Base-by-base conservation (phyloP, 2,113 vertebrate genomes). In the Anolis sagrei region DNA sequence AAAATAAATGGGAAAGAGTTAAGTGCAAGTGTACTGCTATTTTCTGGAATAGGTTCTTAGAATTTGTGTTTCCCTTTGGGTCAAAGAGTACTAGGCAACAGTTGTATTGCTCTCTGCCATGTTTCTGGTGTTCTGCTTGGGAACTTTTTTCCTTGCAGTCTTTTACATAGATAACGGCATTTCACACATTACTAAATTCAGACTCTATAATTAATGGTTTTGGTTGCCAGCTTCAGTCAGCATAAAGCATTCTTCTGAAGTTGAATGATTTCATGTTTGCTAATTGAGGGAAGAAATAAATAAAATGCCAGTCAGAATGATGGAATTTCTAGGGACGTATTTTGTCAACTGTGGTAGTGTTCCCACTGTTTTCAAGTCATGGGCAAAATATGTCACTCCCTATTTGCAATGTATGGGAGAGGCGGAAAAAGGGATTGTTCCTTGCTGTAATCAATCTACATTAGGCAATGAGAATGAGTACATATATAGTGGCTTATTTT, bases 171-270 rank as follows among this genome's bases (percentile, higher is more conserved):
- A 76, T 76, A 73, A 18, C 82, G 62, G 44, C 70, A 29, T 74
- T 82, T 73, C 51, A 82, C 75, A 64, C 73, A 66, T 76, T 27
- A 34, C 76, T 44, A 85, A 72, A 79, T 85, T 79, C 48, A 85
- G 76, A 48, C 66, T 32, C 68, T 79, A 36, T 85, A 85, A 85
- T 85, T 85, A 79, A 85, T 79, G 77, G 68, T 62, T 72, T 77
- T 77, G 58, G 75, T 66, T 76, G 74, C 66, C 75, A 87, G 66
- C 80, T 78, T 87, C 34, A 76, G 75, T 66, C 7, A 34, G 9
- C 54, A 2, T 25, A 18, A 88, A 23, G 82, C 81, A 86, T 29
- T 84, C 70, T 79, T 74, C 70, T 29, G 66, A 88, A 90, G 75
- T 90, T 69, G 84, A 77, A 34, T 14, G 25, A 81, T 86, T 81